Evolutionary conservation across 1,140 invertebrate genomes (phyloP).

Genomic region (Caerostris extrusa): DNA sequence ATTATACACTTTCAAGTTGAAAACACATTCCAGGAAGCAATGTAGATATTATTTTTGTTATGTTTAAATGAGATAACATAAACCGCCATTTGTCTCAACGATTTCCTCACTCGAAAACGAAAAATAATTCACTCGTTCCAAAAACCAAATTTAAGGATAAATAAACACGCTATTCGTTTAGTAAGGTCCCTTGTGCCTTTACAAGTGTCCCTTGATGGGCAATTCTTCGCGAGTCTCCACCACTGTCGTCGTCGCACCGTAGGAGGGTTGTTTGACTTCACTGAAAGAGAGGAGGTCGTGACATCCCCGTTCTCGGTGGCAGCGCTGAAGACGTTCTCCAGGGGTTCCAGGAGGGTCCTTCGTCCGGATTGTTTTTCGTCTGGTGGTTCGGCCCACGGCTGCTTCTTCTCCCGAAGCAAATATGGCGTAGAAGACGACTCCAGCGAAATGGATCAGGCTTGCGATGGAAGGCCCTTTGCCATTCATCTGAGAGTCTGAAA

Average conservation of each 20-base stretch:
- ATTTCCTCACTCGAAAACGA: not conserved
- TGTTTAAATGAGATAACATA: not conserved
- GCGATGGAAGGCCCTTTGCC: conserved; percentile 98
- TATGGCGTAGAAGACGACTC: conserved; percentile 97
- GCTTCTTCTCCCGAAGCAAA: conserved; percentile 98
- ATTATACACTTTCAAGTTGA: conserved; percentile 32
- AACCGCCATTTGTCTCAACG: not conserved
- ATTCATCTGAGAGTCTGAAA: conserved; percentile 87
- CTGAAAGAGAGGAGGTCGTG: conserved; percentile 63
- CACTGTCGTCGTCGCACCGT: conserved; percentile 55
- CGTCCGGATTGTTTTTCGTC: conserved; percentile 78
- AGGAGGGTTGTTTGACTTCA: conserved; percentile 59
- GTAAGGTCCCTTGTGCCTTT: conserved; percentile 71
- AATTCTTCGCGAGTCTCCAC: conserved; percentile 50
- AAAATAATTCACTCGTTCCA: not conserved
- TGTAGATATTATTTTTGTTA: not conserved
- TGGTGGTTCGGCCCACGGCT: conserved; percentile 94
- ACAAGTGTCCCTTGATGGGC: conserved; percentile 47
- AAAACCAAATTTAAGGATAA: not conserved
- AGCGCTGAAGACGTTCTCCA: conserved; percentile 76
- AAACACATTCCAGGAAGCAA: conserved; percentile 34
- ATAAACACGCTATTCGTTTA: conserved; percentile 13
- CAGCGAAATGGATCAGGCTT: conserved; percentile 95
- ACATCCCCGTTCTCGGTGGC: conserved; percentile 29
- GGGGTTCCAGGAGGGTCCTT: conserved; percentile 79